Percentiles rank a stretch among this genome's conserved stretches.
Conservation (phyloP, 92 coral and sea anemone species). For the Umimayanthus kanabou region DNA sequence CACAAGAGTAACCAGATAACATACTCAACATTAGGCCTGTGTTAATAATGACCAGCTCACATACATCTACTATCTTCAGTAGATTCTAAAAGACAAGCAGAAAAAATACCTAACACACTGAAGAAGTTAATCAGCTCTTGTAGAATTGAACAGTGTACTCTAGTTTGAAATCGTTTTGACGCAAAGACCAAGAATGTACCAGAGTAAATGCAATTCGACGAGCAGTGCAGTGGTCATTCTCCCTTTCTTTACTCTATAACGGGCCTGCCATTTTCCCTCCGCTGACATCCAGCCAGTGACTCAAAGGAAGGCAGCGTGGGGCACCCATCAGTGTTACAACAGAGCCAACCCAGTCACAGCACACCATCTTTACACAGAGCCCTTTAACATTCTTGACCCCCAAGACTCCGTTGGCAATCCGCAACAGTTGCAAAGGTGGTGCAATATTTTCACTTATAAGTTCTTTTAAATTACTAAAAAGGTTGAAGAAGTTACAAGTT, state of each 20-base stretch:
- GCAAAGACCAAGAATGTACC: no score
- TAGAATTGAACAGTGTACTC: background rate
- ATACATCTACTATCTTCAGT: no score
- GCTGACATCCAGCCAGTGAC: background rate
- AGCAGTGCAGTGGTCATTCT: background rate
- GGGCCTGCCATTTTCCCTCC: background rate
- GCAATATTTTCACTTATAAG: slow-evolving; percentile 2
- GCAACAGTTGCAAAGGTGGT: background rate
- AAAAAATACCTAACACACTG: background rate
- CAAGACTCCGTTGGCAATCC: background rate
- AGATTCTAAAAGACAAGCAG: background rate
- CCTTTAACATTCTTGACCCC: background rate
- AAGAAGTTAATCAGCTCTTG: background rate
- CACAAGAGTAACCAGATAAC: background rate
- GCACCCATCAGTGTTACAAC: background rate
- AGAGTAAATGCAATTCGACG: background rate
- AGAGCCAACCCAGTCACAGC: background rate
- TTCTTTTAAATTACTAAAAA: background rate
- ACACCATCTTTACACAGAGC: background rate
- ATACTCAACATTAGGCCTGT: no score
- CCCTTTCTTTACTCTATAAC: background rate
- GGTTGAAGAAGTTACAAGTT: background rate
- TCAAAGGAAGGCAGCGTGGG: background rate
- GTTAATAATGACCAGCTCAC: background rate
- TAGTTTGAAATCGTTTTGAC: background rate